Evolutionary conservation across 2,888 invertebrate genomes (phyloP).

Genomic region (Pammene aurita): DNA sequence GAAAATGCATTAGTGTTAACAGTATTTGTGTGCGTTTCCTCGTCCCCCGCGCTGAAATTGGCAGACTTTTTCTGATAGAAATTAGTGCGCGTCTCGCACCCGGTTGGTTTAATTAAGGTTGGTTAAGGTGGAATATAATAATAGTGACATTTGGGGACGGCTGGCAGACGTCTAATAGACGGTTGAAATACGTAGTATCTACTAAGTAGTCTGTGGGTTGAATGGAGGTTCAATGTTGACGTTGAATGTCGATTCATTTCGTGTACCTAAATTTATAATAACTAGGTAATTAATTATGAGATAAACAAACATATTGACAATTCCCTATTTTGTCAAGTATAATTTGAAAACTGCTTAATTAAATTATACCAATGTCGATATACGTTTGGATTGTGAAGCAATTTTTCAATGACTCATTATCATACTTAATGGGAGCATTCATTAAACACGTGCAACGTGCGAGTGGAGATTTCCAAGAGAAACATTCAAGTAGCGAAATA

Average conservation of each 20-base stretch:
- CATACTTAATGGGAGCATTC: conserved; percentile 57
- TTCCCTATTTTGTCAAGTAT: background rate
- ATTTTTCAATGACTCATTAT: conserved; percentile 65
- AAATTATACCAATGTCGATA: conserved; percentile 53
- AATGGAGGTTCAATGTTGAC: no score
- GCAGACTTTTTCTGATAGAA: no score
- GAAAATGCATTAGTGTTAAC: no score
- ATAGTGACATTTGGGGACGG: no score
- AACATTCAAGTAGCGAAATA: conserved; percentile 36
- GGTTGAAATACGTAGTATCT: no score
- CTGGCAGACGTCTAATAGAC: no score
- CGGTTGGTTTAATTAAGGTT: no score
- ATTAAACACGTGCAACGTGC: conserved; percentile 47
- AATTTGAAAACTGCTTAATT: background rate
- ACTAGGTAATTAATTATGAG: background rate
- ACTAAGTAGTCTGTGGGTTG: no score
- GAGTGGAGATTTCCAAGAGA: conserved; percentile 20
- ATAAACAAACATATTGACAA: background rate
- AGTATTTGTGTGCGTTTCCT: no score
- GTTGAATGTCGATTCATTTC: background rate
- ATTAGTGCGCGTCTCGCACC: no score
- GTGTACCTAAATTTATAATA: background rate
- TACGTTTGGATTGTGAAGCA: conserved; percentile 65
- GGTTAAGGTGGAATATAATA: no score
- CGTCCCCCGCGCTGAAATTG: no score